These are phyloP conservation scores for Orbicella faveolata DNA, from an alignment of 64 coral and sea anemone species.

Conservation along the genomic window DNA sequence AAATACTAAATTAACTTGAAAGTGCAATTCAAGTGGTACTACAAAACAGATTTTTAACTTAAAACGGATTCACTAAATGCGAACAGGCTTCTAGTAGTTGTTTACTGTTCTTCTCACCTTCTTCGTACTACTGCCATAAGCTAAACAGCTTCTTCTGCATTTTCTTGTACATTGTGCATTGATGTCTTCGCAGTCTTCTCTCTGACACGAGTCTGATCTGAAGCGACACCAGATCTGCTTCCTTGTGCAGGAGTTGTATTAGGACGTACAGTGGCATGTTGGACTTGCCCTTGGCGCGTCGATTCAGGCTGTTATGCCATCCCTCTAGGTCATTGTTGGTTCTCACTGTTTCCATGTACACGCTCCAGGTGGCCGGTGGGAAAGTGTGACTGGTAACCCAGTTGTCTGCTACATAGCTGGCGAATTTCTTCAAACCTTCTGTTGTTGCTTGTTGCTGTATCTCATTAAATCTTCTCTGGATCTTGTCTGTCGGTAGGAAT, in stretches of 20 bases:
- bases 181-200: background rate
- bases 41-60: background rate
- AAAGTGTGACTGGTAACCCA: too few species aligned
- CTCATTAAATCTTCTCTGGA: background rate
- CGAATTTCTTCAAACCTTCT: background rate
- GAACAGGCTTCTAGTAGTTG: background rate
- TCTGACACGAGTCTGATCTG: slow-evolving; percentile 16
- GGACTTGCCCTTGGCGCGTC: background rate
- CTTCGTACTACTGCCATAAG: background rate
- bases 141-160: slow-evolving; percentile 14
- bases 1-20: too few species aligned
- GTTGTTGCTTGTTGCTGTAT: slow-evolving; percentile 5
- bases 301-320: slow-evolving; percentile 15
- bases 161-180: slow-evolving; percentile 8
- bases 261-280: slow-evolving; percentile 20
- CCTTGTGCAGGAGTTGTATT: background rate
- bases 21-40: too few species aligned
- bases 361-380: slow-evolving; percentile 22
- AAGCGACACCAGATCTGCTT: background rate
- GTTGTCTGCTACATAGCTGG: too few species aligned
- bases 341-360: background rate
- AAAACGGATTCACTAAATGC: background rate
- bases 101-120: background rate
- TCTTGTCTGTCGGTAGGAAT: slow-evolving; percentile 20
- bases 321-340: slow-evolving; percentile 26